Conservation (phyloP, 2,113 vertebrate species). For the Ceyx margarethae region DNA sequence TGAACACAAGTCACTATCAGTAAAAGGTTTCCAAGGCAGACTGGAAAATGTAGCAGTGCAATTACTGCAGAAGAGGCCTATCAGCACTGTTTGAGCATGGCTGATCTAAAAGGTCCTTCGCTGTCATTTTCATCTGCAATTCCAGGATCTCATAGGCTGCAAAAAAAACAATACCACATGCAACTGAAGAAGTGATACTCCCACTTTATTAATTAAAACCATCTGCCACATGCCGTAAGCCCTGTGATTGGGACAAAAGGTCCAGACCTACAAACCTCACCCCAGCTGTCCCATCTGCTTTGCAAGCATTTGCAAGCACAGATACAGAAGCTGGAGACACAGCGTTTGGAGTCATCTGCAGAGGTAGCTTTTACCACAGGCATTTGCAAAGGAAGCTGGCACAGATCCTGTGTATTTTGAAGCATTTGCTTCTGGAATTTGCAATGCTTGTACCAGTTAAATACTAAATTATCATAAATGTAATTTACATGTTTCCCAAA, state of each 20-base stretch:
- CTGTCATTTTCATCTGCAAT: rapidly evolving
- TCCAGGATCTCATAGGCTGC: neutral
- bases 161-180: neutral
- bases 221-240: neutral
- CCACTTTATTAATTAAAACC: slow-evolving; percentile 31
- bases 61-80: neutral
- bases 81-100: rapidly evolving
- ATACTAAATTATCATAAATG: slow-evolving; percentile 61
- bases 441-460: slow-evolving; percentile 54
- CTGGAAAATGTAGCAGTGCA: neutral
- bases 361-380: neutral
- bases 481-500: slow-evolving; percentile 56
- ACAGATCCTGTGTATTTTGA: slow-evolving; percentile 11
- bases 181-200: neutral
- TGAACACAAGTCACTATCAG: neutral
- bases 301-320: neutral
- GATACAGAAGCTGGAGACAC: neutral
- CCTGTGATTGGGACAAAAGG: neutral
- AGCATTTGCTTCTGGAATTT: slow-evolving; percentile 45
- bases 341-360: rapidly evolving
- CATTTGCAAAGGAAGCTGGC: neutral
- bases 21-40: neutral
- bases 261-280: neutral
- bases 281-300: neutral
- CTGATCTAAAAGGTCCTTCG: neutral